Conservation (phyloP, 2,888 invertebrate genomes). For the Drosophila melanosoma region DNA sequence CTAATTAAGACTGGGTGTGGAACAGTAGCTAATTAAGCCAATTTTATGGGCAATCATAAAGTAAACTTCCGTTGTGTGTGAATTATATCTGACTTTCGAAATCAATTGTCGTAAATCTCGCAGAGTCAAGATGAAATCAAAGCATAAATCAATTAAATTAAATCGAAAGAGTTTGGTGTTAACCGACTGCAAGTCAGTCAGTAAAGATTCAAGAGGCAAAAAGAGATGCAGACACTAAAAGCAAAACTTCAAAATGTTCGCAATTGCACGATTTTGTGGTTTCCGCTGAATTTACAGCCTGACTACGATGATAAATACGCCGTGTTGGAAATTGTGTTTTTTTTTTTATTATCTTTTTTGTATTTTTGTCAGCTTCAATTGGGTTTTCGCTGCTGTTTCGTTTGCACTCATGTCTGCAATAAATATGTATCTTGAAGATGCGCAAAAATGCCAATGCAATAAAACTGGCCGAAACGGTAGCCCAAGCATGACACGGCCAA, state of each 20-base stretch:
- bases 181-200: conserved; percentile 18
- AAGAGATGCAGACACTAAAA: conserved; percentile 33
- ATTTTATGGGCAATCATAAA: conserved; percentile 15
- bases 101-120: conserved; percentile 60
- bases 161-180: conserved; percentile 65
- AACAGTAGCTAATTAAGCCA: conserved; percentile 1
- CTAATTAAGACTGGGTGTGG: background rate
- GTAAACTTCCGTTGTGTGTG: conserved; percentile 8
- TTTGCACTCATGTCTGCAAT: conserved; percentile 8
- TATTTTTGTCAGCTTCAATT: conserved; percentile 2
- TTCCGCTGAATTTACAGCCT: conserved; percentile 62
- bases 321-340: conserved; percentile 67
- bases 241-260: conserved; percentile 40
- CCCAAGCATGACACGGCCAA: conserved; percentile 56
- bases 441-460: conserved; percentile 31
- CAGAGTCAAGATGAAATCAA: conserved; percentile 36
- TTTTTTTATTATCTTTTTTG: conserved; percentile 35
- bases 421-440: conserved; percentile 50
- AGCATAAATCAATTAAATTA: conserved; percentile 69
- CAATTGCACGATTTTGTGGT: conserved; percentile 64
- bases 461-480: conserved; percentile 54
- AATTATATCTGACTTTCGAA: conserved; percentile 52
- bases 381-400: conserved; percentile 22
- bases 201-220: background rate
- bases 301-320: conserved; percentile 44